Conservation (phyloP, 2,888 invertebrate genomes). For the Dusona sp. region DNA sequence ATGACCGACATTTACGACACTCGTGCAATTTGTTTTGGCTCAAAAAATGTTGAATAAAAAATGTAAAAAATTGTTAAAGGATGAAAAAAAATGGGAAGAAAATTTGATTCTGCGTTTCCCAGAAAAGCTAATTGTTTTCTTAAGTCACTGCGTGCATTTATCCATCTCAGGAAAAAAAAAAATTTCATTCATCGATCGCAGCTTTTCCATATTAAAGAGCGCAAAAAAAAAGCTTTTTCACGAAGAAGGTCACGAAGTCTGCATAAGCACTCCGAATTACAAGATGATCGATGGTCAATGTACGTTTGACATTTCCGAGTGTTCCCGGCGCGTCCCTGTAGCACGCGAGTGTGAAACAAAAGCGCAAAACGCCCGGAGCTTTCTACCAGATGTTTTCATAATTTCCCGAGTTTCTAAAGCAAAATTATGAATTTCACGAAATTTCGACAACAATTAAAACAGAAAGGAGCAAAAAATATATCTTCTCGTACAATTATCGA, state of each 20-base stretch:
- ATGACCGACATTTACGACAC: not conserved
- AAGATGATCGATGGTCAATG: slow-evolving; percentile 16
- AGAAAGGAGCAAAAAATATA: not conserved
- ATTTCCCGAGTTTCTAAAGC: not conserved
- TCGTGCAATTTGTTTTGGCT: no score
- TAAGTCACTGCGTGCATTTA: not conserved
- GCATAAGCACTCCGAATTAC: not conserved
- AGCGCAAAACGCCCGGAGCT: not conserved
- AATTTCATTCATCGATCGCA: not conserved
- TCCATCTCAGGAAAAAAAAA: not conserved
- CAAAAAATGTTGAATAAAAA: not conserved
- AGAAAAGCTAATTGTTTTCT: not conserved
- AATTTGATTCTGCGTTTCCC: not conserved
- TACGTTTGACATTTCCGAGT: slow-evolving; percentile 13
- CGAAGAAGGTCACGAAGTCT: not conserved
- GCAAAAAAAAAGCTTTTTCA: not conserved
- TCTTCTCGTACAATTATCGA: not conserved
- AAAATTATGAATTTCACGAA: not conserved
- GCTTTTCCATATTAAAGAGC: not conserved
- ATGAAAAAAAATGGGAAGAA: not conserved
- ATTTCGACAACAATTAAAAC: not conserved
- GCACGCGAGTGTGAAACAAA: not conserved
- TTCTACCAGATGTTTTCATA: not conserved
- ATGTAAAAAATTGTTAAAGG: not conserved
- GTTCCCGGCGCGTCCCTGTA: not conserved